phyloP scores from a whole-genome alignment of 2,888 invertebrate species.

The Gisinianus flammeolus region DNA sequence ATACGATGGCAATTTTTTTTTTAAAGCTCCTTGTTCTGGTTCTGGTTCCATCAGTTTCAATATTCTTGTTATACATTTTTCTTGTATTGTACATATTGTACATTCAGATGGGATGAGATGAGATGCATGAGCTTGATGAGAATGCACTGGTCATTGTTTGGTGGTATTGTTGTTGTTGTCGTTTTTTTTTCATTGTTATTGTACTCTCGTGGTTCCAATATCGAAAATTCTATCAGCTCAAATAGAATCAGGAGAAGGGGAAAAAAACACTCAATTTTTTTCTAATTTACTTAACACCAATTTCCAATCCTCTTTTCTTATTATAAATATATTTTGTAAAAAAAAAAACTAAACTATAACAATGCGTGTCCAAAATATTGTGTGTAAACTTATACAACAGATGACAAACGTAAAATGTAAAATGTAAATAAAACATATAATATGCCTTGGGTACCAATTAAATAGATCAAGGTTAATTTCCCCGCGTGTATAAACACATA shows the following conservation, averaged over 20 bases:
- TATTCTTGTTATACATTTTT: neutral
- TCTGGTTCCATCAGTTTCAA: no score
- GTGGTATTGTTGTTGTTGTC: neutral
- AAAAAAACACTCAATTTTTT: neutral
- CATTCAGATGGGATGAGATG: neutral
- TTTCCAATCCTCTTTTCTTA: neutral
- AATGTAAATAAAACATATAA: no score
- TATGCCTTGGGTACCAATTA: neutral
- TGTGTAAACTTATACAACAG: neutral
- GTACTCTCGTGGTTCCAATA: neutral
- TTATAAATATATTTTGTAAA: neutral
- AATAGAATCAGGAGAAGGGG: neutral
- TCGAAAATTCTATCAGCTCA: neutral
- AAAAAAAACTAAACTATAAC: neutral
- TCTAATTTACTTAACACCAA: slow-evolving; percentile 14
- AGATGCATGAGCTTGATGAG: neutral
- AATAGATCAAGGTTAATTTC: slow-evolving; percentile 11
- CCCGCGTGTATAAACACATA: no score
- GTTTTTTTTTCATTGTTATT: slow-evolving; percentile 2
- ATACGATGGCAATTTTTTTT: neutral
- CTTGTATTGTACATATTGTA: neutral
- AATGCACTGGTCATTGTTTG: neutral
- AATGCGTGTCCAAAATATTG: neutral
- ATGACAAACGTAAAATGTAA: no score
- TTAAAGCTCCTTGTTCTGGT: neutral